phyloP scores from a whole-genome alignment of 2,888 invertebrate species.

The Drosophila atripex region DNA sequence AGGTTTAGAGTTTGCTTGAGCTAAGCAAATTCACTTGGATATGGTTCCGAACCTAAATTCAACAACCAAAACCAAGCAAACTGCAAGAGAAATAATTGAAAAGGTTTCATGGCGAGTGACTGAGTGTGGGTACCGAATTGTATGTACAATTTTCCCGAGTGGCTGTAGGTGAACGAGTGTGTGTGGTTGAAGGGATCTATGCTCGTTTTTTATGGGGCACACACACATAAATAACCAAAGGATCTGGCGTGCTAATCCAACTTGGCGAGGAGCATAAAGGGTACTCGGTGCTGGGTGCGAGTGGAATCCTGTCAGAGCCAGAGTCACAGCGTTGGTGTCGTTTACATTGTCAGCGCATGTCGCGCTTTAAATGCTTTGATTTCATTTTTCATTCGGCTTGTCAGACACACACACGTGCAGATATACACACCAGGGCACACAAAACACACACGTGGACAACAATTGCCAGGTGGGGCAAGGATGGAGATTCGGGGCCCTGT shows the following conservation, averaged over 20 bases:
- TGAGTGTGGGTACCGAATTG: slow-evolving; percentile 26
- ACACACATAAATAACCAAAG: slow-evolving; percentile 71
- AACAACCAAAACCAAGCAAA: slow-evolving; percentile 24
- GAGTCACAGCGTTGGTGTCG: slow-evolving; percentile 37
- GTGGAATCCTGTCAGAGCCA: slow-evolving; percentile 54
- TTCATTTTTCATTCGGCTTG: slow-evolving; percentile 75
- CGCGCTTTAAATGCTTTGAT: slow-evolving; percentile 76
- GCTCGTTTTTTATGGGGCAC: slow-evolving; percentile 38
- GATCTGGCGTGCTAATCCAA: slow-evolving; percentile 70
- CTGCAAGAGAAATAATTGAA: slow-evolving; percentile 68
- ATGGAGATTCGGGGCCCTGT: slow-evolving; percentile 50
- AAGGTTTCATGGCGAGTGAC: slow-evolving; percentile 61
- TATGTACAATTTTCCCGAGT: slow-evolving; percentile 24
- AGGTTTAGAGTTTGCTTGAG: slow-evolving; percentile 12
- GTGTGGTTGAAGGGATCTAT: slow-evolving; percentile 28
- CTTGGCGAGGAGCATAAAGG: slow-evolving; percentile 33
- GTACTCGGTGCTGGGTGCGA: slow-evolving; percentile 28
- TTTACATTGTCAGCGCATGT: slow-evolving; percentile 67
- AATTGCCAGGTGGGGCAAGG: slow-evolving; percentile 54
- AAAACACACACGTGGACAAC: slow-evolving; percentile 12
- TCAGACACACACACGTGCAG: slow-evolving; percentile 6
- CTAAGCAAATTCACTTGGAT: slow-evolving; percentile 40
- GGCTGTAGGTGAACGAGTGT: slow-evolving; percentile 1
- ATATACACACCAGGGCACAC: not conserved
- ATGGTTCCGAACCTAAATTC: slow-evolving; percentile 28